Evolutionary conservation across 37 sponge, comb jelly and placozoan genomes (phyloP).

Genomic region (Cladorhizidae sp.): DNA sequence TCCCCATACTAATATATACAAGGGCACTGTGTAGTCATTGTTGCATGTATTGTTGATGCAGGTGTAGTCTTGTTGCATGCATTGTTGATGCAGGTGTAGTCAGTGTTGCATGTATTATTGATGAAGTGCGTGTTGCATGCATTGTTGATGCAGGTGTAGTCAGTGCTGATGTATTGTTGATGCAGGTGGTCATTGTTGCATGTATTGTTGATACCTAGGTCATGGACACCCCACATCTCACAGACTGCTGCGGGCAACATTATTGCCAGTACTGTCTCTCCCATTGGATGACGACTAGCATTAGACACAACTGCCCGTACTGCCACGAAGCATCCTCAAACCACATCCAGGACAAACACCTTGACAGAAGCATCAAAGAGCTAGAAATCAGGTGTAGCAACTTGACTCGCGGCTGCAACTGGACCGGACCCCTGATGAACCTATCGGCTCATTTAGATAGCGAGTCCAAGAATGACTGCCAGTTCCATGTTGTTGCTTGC

Average conservation of each 20-base stretch:
- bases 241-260: constrained; percentile 7
- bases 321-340: not conserved
- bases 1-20: too few species aligned
- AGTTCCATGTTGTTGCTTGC: not conserved
- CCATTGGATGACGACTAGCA: not conserved
- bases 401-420: constrained; percentile 20
- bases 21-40: too few species aligned
- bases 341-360: constrained; percentile 9
- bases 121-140: too few species aligned
- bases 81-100: too few species aligned
- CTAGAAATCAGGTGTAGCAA: constrained; percentile 30
- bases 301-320: not conserved
- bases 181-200: too few species aligned
- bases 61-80: too few species aligned
- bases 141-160: too few species aligned
- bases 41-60: too few species aligned
- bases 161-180: too few species aligned
- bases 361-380: not conserved
- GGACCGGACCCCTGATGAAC: constrained; percentile 31
- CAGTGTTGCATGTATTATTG: too few species aligned
- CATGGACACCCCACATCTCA: not conserved
- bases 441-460: not conserved
- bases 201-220: not conserved
- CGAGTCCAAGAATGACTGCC: constrained; percentile 5
- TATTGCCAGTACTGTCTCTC: not conserved